Base-by-base conservation (phyloP, 1,140 invertebrate species). In the Telenomus remus region DNA sequence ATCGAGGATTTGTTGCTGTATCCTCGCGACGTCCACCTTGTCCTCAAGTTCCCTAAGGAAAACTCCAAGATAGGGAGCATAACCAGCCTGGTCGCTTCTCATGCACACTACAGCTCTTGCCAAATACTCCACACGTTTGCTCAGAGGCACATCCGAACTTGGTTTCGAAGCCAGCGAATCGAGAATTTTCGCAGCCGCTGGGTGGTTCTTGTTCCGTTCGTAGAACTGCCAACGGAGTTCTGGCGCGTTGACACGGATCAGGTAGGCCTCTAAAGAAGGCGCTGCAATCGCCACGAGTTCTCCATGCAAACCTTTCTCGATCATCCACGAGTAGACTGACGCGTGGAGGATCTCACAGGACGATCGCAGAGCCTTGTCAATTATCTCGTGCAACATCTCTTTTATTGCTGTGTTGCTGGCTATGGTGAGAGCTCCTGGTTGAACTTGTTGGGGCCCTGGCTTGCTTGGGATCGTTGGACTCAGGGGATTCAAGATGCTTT, bases 191-290 rank as follows among this genome's bases (percentile, higher is more conserved):
- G 98, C 97, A n/a, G 97, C 97, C 8, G 95, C 94, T 7, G 93
- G 91, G 85, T 97, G 97, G 84, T 98, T 96, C 33, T 94, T 93
- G 81, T 93, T 95, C 80, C 94, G 94, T 84, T 99, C 97, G 81
- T 99, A 97, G 85, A 95, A 97, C 85, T 97, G 97, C 97, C 97
- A 99, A 11, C 99, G 87, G 57, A 99, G 89, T 86, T 99, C 96
- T 46, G 95, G 91, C 4, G 95, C 90, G 51, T 91, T 90, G 0
- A 93, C 85, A 19, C 92, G 90, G 51, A 92, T 91, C 10, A 98
- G 84, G 81, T 95, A 98, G 37, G 91, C 90, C 81, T 97, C 95
- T 42, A 98, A 88, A 4, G 93, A 95, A n/a, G 94, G 91, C 55
- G 95, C 93, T 43, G 91, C 88, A 77, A 96, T 90, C 82, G 93